Evolutionary conservation across 2,797 vertebrate genomes (phyloP).

Genomic region (Graptemys geographica): DNA sequence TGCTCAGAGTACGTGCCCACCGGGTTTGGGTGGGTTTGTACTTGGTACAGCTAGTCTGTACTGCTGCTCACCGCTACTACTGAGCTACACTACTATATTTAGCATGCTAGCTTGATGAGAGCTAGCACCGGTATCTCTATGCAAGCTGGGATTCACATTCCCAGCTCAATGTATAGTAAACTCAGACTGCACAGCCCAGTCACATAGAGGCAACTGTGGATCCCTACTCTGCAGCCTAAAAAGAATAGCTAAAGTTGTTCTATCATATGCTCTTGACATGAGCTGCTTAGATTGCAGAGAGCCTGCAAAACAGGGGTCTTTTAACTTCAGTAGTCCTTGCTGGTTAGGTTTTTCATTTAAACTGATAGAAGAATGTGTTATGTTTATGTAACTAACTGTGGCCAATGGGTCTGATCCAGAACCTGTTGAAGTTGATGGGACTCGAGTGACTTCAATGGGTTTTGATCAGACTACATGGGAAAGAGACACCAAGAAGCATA

Average conservation of each 20-base stretch:
- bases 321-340: too few relatives aligned
- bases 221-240: not conserved
- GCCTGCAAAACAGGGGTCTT: not conserved
- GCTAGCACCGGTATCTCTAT: not conserved
- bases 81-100: not conserved
- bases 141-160: not conserved
- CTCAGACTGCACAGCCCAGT: fast-evolving
- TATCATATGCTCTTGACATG: not conserved
- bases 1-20: not conserved
- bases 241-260: not conserved
- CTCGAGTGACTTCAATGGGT: constrained; percentile 30
- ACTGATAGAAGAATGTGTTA: constrained; percentile 22
- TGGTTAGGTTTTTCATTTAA: too few relatives aligned
- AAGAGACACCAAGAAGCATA: not conserved
- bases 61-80: too few relatives aligned
- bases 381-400: constrained; percentile 49
- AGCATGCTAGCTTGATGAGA: not conserved
- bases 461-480: constrained; percentile 16
- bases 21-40: not conserved
- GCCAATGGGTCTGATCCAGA: constrained; percentile 42
- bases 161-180: not conserved
- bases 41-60: not conserved
- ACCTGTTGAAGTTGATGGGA: not conserved
- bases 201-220: not conserved
- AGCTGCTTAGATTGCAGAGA: not conserved